These are phyloP conservation scores for Gadopsis marmoratus DNA, from an alignment of 2,797 vertebrate genomes.

Conservation along the genomic window DNA sequence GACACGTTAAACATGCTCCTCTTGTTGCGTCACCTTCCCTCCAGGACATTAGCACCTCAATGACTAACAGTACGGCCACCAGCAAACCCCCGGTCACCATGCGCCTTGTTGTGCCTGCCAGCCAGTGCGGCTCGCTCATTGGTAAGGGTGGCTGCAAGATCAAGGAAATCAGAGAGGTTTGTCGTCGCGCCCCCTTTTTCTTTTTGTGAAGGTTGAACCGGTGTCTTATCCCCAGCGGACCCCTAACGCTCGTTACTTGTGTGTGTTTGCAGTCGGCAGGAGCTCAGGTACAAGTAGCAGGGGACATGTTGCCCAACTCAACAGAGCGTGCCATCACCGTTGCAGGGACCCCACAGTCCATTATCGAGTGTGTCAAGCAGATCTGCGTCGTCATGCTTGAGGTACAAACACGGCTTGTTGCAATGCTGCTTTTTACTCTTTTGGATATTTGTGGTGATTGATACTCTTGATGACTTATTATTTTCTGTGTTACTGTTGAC, in stretches of 20 bases:
- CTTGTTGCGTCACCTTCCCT: not conserved
- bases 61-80: slow-evolving; percentile 96
- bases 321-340: slow-evolving; percentile 96
- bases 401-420: slow-evolving; percentile 73
- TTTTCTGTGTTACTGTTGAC: not conserved
- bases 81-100: slow-evolving; percentile 95
- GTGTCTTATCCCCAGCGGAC: not conserved
- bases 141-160: slow-evolving; percentile 97
- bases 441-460: not conserved
- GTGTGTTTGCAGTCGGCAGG: slow-evolving; percentile 88
- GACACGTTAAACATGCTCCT: not conserved
- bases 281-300: slow-evolving; percentile 96
- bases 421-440: not conserved
- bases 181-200: slow-evolving; percentile 26
- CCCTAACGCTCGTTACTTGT: not conserved
- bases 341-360: slow-evolving; percentile 95
- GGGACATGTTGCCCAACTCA: slow-evolving; percentile 97
- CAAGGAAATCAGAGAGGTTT: slow-evolving; percentile 95
- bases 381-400: slow-evolving; percentile 98
- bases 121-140: slow-evolving; percentile 95
- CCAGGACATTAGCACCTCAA: slow-evolving; percentile 96
- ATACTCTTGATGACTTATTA: not conserved
- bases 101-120: slow-evolving; percentile 94
- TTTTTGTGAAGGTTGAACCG: not conserved
- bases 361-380: slow-evolving; percentile 98